Conservation (phyloP, 2,888 invertebrate species). For the Alloplasta piceator region DNA sequence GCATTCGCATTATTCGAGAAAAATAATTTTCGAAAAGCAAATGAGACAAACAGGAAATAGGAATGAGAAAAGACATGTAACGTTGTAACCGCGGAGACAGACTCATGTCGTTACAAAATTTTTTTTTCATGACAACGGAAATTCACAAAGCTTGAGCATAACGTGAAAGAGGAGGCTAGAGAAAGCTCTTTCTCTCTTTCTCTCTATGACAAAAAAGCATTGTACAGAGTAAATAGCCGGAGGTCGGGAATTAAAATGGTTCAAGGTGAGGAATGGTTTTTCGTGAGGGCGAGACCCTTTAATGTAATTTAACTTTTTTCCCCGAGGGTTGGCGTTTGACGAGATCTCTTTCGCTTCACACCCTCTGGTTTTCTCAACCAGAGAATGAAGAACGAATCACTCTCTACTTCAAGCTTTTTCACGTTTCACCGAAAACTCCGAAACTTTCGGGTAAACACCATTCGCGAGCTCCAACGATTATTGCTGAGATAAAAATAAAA, state of each 20-base stretch:
- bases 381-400: slow-evolving; percentile 20
- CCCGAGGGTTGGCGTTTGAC: background rate
- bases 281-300: slow-evolving; percentile 8
- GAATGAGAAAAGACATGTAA: background rate
- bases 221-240: slow-evolving; percentile 14
- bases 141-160: background rate
- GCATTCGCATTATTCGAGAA: too few relatives aligned
- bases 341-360: background rate
- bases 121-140: background rate
- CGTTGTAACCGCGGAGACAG: slow-evolving; percentile 14
- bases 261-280: background rate
- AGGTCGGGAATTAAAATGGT: background rate
- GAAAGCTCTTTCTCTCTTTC: background rate
- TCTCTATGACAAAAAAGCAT: slow-evolving; percentile 9
- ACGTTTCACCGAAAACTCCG: background rate
- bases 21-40: background rate
- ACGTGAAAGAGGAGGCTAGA: background rate
- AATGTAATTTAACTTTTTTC: slow-evolving; percentile 49
- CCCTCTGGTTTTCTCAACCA: background rate
- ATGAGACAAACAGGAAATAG: background rate
- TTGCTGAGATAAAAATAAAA: too few relatives aligned
- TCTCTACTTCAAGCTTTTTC: slow-evolving; percentile 30
- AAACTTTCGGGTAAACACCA: slow-evolving; percentile 19
- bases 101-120: slow-evolving; percentile 44
- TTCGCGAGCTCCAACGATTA: too few relatives aligned